Evolutionary conservation across 2,113 vertebrate genomes (phyloP).

Genomic region (Scopus umbretta): DNA sequence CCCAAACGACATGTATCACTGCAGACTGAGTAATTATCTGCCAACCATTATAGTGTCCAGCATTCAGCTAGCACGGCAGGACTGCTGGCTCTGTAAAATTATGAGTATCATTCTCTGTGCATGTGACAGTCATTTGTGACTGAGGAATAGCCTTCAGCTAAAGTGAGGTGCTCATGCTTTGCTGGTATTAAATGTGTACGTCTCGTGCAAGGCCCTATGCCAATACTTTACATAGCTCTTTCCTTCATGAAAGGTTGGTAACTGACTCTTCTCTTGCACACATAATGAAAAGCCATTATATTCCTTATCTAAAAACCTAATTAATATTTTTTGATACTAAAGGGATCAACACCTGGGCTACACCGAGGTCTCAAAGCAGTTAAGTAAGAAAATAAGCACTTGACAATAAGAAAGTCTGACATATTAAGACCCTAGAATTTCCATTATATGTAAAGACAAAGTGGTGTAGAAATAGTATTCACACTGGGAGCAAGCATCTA

Average conservation of each 20-base stretch:
- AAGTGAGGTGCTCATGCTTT: not conserved
- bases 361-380: not conserved
- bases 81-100: not conserved
- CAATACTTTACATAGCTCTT: not conserved
- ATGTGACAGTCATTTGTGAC: not conserved
- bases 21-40: constrained; percentile 5
- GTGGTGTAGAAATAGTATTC: not conserved
- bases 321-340: not conserved
- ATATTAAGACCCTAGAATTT: not conserved
- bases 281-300: not conserved
- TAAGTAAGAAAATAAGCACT: not conserved
- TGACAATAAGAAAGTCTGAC: not conserved
- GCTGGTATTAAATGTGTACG: not conserved
- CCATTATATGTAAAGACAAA: not conserved
- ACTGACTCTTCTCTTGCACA: not conserved
- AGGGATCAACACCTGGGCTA: not conserved
- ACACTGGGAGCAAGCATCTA: not conserved
- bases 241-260: not conserved
- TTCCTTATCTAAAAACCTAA: not conserved
- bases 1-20: not conserved
- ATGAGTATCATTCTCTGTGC: not conserved
- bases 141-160: not conserved
- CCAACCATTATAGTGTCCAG: not conserved
- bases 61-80: not conserved
- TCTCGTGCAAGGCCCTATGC: not conserved